Conservation (phyloP, 2,888 invertebrate species). For the Troilus luridus region DNA sequence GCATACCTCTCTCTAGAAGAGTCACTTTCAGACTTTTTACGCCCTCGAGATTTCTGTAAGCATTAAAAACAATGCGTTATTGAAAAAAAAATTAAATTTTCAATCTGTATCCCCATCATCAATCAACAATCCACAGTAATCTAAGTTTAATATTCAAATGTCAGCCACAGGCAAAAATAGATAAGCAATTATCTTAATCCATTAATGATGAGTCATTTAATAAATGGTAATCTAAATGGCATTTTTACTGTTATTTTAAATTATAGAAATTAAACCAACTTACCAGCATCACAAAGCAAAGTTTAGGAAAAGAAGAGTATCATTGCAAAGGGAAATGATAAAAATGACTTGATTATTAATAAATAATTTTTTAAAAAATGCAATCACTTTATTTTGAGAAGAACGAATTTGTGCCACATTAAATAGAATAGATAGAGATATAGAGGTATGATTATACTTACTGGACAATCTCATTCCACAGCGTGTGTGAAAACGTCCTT, state of each 20-base stretch:
- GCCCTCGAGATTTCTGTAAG: slow-evolving; percentile 62
- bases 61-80: slow-evolving; percentile 35
- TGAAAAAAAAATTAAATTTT: not conserved
- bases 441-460: slow-evolving; percentile 65
- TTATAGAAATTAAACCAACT: slow-evolving; percentile 37
- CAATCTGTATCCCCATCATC: slow-evolving; percentile 3
- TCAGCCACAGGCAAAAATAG: slow-evolving; percentile 3
- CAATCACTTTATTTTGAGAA: slow-evolving; percentile 59
- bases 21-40: slow-evolving; percentile 67
- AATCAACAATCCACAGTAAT: slow-evolving; percentile 36
- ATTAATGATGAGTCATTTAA: slow-evolving; percentile 11
- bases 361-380: slow-evolving; percentile 50
- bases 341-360: slow-evolving; percentile 52
- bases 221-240: not conserved
- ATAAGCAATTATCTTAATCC: slow-evolving; percentile 20
- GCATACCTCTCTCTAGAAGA: slow-evolving; percentile 67
- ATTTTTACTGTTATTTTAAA: not conserved
- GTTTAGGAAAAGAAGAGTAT: slow-evolving; percentile 38
- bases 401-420: slow-evolving; percentile 63
- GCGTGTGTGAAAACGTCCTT: slow-evolving; percentile 65
- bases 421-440: slow-evolving; percentile 59
- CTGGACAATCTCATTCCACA: slow-evolving; percentile 64
- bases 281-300: slow-evolving; percentile 43
- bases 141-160: slow-evolving; percentile 5
- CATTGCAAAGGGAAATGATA: slow-evolving; percentile 47